Percentiles rank a stretch among this genome's conserved stretches.
phyloP scores from a whole-genome alignment of 2,888 invertebrate genomes.

The Pasiphila rectangulata region DNA sequence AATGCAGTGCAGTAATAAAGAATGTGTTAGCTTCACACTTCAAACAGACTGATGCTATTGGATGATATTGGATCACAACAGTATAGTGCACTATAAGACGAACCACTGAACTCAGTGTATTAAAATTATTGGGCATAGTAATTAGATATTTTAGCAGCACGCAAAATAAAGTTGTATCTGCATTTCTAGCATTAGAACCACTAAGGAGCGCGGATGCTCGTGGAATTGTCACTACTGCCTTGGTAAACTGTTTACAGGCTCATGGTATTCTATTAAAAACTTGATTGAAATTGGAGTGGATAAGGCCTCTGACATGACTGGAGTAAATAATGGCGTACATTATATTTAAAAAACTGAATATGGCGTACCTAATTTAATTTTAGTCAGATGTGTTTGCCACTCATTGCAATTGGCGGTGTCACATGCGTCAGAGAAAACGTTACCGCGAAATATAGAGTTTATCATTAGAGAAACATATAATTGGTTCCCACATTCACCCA shows the following conservation, averaged over 20 bases:
- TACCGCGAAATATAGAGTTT: conserved; percentile 27
- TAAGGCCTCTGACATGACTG: conserved; percentile 47
- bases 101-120: conserved; percentile 24
- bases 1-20: no score
- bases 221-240: conserved; percentile 1
- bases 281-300: conserved; percentile 41
- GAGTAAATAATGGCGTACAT: conserved; percentile 38
- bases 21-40: no score
- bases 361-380: conserved; percentile 33
- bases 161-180: conserved; percentile 11
- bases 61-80: no score
- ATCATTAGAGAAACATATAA: conserved; percentile 40
- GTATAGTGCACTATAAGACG: no score
- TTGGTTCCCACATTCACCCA: conserved; percentile 41
- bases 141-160: conserved; percentile 23
- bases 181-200: conserved; percentile 9
- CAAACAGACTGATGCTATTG: no score
- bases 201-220: conserved; percentile 15
- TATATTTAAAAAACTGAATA: conserved; percentile 29
- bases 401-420: conserved; percentile 34
- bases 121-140: conserved; percentile 20
- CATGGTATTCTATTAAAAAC: conserved; percentile 26
- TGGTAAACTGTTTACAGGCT: conserved; percentile 1
- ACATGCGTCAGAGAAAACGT: conserved; percentile 37
- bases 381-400: conserved; percentile 19